phyloP scores from a whole-genome alignment of 2,797 vertebrate genomes.

The Thalassophryne amazonica region DNA sequence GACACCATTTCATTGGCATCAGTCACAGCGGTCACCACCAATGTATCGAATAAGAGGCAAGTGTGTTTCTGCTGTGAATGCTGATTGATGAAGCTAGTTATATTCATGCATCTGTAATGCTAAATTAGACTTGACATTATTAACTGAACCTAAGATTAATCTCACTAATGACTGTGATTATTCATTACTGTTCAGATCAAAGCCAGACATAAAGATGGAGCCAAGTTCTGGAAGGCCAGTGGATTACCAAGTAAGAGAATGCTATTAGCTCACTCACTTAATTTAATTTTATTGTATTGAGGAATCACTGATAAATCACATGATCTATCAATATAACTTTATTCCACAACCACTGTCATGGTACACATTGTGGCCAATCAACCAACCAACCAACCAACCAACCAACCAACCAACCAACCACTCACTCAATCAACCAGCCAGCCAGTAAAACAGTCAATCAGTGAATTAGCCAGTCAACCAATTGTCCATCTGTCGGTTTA shows the following conservation, averaged over 20 bases:
- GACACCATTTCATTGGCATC: slow-evolving; percentile 93
- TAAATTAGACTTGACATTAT: too few relatives aligned
- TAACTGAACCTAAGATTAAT: neutral
- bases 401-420: too few relatives aligned
- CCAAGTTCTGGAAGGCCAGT: slow-evolving; percentile 90
- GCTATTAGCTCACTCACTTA: neutral
- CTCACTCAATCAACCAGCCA: too few relatives aligned
- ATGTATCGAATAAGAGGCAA: slow-evolving; percentile 96
- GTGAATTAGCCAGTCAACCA: neutral
- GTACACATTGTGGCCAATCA: too few relatives aligned
- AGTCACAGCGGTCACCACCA: slow-evolving; percentile 93
- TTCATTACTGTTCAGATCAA: slow-evolving; percentile 79
- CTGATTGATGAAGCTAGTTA: too few relatives aligned
- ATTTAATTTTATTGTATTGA: neutral
- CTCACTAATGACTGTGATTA: neutral
- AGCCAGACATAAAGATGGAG: slow-evolving; percentile 98
- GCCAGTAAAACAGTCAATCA: too few relatives aligned
- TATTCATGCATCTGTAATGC: neutral
- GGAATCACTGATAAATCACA: neutral
- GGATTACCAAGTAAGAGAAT: slow-evolving; percentile 90
- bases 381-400: too few relatives aligned
- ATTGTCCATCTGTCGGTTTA: too few relatives aligned
- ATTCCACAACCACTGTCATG: too few relatives aligned
- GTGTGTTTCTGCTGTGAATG: neutral
- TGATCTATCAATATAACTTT: too few relatives aligned